Conservation (phyloP, 2,888 invertebrate genomes). For the Punctoribates punctum region DNA sequence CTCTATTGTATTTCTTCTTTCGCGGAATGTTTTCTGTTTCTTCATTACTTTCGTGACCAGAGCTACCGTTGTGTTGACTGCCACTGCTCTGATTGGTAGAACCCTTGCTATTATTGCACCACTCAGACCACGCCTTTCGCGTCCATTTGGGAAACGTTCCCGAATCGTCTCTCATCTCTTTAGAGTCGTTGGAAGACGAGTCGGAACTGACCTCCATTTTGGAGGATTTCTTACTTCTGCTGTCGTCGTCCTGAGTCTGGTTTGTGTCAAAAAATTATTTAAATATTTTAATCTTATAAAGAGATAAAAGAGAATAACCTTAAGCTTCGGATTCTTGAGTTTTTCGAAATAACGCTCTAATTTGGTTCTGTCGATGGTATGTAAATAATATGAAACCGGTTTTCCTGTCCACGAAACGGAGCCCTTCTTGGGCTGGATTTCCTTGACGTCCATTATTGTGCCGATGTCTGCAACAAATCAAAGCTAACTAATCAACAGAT, state of each 20-base stretch:
- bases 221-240: background rate
- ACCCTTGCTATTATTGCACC: conserved; percentile 55
- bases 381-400: conserved; percentile 96
- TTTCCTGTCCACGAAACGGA: conserved; percentile 99
- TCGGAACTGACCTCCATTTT: conserved; percentile 43
- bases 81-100: conserved; percentile 36
- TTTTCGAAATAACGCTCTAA: conserved; percentile 89
- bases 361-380: conserved; percentile 94
- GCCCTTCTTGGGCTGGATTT: conserved; percentile 80
- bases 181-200: conserved; percentile 49
- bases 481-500: conserved; percentile 19
- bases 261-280: background rate
- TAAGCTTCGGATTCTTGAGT: conserved; percentile 76
- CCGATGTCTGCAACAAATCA: conserved; percentile 71
- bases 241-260: background rate
- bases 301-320: conserved; percentile 51
- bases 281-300: background rate
- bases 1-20: conserved; percentile 19
- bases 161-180: conserved; percentile 51
- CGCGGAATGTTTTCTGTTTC: background rate
- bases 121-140: conserved; percentile 70
- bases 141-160: conserved; percentile 65
- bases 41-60: conserved; percentile 19
- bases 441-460: conserved; percentile 96
- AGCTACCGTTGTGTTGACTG: conserved; percentile 22